phyloP scores from a whole-genome alignment of 2,797 vertebrate species.

The Dendrocincla fuliginosa region DNA sequence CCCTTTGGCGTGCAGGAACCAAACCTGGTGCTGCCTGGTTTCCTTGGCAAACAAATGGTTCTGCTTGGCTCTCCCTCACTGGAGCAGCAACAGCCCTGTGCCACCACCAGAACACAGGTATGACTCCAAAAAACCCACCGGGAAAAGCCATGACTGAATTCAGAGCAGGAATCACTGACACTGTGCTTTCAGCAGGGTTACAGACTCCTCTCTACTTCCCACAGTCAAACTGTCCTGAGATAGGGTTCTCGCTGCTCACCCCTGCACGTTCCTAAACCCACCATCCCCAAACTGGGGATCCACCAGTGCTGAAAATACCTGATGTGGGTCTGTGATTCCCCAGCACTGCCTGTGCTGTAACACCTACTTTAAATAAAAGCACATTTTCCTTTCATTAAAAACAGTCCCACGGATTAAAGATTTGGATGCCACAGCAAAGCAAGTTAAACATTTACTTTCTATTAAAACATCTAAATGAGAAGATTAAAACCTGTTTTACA shows the following conservation, averaged over 20 bases:
- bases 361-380: neutral
- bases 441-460: constrained; percentile 76
- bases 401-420: constrained; percentile 66
- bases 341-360: neutral
- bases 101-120: neutral
- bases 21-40: neutral
- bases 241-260: fast-evolving
- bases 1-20: neutral
- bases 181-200: neutral
- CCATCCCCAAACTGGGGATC: neutral
- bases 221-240: neutral
- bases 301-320: neutral
- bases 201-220: neutral
- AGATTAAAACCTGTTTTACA: constrained; percentile 77
- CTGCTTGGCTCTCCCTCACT: neutral
- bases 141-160: neutral
- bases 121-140: neutral
- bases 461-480: constrained; percentile 76
- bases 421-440: constrained; percentile 64
- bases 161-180: neutral
- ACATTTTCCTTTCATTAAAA: constrained; percentile 27
- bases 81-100: neutral
- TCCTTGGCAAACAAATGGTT: neutral
- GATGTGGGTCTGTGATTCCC: neutral
- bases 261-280: neutral